Evolutionary conservation across 2,113 vertebrate species (phyloP).

Genomic region (Atlantisia rogersi): DNA sequence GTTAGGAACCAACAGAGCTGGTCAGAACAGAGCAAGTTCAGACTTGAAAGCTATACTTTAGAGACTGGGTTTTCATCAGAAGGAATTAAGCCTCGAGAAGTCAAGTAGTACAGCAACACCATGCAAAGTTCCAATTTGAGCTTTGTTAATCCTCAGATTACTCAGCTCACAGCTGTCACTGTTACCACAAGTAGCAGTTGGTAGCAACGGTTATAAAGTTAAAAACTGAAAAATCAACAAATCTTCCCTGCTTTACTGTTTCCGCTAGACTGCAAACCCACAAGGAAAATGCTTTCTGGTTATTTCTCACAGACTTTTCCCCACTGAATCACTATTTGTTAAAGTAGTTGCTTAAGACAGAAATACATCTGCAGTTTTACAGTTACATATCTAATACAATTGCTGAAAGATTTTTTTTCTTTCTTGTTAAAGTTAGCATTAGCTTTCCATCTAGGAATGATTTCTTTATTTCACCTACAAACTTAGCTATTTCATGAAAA

Average conservation of each 20-base stretch:
- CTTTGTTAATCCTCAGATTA: not conserved
- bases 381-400: not conserved
- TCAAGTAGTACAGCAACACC: not conserved
- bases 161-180: not conserved
- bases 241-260: not conserved
- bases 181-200: not conserved
- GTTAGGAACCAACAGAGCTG: not conserved
- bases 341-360: not conserved
- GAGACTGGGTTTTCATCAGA: not conserved
- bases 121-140: not conserved
- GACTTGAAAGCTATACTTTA: not conserved
- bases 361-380: not conserved
- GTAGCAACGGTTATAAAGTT: not conserved
- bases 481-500: not conserved
- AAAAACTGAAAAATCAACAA: not conserved
- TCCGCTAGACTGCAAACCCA: not conserved
- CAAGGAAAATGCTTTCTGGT: not conserved
- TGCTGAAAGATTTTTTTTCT: not conserved
- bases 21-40: not conserved
- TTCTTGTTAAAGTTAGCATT: not conserved
- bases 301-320: not conserved
- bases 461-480: not conserved
- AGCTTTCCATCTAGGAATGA: not conserved
- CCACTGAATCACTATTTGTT: not conserved
- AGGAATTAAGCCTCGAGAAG: not conserved